Percentiles rank a stretch among this genome's conserved stretches.
Conservation (phyloP, 2,797 vertebrate species). For the Intellagama lesueurii region DNA sequence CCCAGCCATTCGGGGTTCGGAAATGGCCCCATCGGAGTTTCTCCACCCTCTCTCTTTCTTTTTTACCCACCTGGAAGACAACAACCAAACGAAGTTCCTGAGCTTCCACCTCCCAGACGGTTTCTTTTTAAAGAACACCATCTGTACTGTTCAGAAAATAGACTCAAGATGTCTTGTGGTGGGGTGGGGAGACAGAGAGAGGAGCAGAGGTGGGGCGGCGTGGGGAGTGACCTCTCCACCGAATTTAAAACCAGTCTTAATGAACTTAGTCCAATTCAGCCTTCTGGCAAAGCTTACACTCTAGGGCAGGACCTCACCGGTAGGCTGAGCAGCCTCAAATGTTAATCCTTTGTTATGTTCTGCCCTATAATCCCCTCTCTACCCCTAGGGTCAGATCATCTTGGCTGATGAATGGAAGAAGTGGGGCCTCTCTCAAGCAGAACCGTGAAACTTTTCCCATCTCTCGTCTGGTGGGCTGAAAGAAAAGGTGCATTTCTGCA, state of each 20-base stretch:
- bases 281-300: slow-evolving; percentile 65
- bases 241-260: slow-evolving; percentile 73
- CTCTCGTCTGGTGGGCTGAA: slow-evolving; percentile 41
- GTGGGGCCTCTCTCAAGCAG: slow-evolving; percentile 37
- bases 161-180: slow-evolving; percentile 67
- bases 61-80: slow-evolving; percentile 70
- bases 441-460: slow-evolving; percentile 48
- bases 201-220: neutral
- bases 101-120: slow-evolving; percentile 62
- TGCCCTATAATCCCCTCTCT: slow-evolving; percentile 61
- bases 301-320: slow-evolving; percentile 63
- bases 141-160: slow-evolving; percentile 70
- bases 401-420: slow-evolving; percentile 49
- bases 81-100: slow-evolving; percentile 67
- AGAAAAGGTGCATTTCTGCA: neutral
- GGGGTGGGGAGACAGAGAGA: neutral
- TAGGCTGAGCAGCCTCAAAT: slow-evolving; percentile 70
- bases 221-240: slow-evolving; percentile 59
- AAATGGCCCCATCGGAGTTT: slow-evolving; percentile 66
- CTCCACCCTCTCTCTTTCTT: slow-evolving; percentile 45
- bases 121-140: slow-evolving; percentile 58
- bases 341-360: slow-evolving; percentile 71
- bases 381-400: slow-evolving; percentile 59
- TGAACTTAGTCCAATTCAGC: slow-evolving; percentile 76
- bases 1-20: slow-evolving; percentile 57